phyloP scores from a whole-genome alignment of 2,888 invertebrate genomes.

The Cryptocheilus praepositus region DNA sequence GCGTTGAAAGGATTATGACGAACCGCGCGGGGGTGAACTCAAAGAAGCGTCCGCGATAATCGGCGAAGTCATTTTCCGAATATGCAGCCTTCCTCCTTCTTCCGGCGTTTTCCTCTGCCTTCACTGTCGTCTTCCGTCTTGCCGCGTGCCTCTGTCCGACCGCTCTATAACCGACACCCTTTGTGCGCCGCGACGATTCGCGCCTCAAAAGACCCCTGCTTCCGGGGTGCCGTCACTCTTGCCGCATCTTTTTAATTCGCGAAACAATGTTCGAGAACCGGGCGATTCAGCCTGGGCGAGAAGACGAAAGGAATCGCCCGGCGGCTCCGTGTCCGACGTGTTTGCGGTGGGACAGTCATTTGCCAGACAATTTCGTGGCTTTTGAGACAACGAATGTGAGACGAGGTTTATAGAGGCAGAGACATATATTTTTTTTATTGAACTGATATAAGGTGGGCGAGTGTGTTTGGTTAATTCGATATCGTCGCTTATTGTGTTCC shows the following conservation, averaged over 20 bases:
- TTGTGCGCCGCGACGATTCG: constrained; percentile 7
- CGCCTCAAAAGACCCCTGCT: background rate
- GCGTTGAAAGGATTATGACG: constrained; percentile 55
- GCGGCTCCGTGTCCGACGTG: no score
- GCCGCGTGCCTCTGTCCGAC: background rate
- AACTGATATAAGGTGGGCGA: no score
- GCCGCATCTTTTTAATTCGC: constrained; percentile 1
- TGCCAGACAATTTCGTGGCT: no score
- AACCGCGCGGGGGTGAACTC: constrained; percentile 38
- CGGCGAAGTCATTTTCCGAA: constrained; percentile 54
- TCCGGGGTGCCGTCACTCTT: background rate
- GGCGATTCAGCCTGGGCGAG: background rate
- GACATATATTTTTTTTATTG: no score
- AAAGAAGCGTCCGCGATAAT: constrained; percentile 53
- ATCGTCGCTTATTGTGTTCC: background rate
- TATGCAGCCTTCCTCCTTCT: constrained; percentile 24
- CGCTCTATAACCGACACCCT: background rate
- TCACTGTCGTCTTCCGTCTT: background rate
- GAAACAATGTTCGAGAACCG: constrained; percentile 5
- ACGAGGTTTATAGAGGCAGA: no score
- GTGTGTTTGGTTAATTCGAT: background rate
- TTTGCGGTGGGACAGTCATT: no score
- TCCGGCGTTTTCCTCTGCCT: background rate
- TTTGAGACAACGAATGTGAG: no score
- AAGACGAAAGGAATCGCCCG: no score